Evolutionary conservation across 2,888 invertebrate genomes (phyloP).

Genomic region (Himalopsyche anomala): DNA sequence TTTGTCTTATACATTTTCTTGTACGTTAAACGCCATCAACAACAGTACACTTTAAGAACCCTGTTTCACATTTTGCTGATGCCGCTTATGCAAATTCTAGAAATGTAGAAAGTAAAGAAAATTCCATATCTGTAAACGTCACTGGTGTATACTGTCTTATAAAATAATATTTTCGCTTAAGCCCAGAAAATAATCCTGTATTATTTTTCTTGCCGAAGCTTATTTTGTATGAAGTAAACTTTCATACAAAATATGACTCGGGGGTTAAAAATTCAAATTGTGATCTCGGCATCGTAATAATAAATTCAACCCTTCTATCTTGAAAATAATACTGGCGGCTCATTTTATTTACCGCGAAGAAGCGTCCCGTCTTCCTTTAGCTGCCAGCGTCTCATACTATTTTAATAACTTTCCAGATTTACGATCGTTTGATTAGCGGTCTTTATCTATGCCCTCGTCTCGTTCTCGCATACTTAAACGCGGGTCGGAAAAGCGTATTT

Average conservation of each 20-base stretch:
- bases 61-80: too few relatives aligned
- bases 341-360: conserved; percentile 26
- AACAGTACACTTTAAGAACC: too few relatives aligned
- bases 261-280: conserved; percentile 29
- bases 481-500: not conserved
- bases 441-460: conserved; percentile 18
- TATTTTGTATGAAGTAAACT: too few relatives aligned
- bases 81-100: too few relatives aligned
- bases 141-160: too few relatives aligned
- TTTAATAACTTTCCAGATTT: conserved; percentile 30
- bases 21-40: too few relatives aligned
- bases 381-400: conserved; percentile 34
- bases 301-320: conserved; percentile 30
- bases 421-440: conserved; percentile 34
- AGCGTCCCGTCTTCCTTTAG: conserved; percentile 9
- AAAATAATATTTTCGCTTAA: too few relatives aligned
- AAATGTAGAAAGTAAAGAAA: too few relatives aligned
- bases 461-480: conserved; percentile 17
- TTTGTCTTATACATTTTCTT: too few relatives aligned
- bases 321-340: conserved; percentile 16
- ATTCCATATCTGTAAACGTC: too few relatives aligned
- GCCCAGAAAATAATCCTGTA: too few relatives aligned
- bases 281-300: conserved; percentile 5
- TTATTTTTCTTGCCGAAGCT: too few relatives aligned
- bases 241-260: not conserved